Percentiles rank a stretch among this genome's conserved stretches.
phyloP scores from a whole-genome alignment of 2,113 vertebrate species.

The Sapajus apella region DNA sequence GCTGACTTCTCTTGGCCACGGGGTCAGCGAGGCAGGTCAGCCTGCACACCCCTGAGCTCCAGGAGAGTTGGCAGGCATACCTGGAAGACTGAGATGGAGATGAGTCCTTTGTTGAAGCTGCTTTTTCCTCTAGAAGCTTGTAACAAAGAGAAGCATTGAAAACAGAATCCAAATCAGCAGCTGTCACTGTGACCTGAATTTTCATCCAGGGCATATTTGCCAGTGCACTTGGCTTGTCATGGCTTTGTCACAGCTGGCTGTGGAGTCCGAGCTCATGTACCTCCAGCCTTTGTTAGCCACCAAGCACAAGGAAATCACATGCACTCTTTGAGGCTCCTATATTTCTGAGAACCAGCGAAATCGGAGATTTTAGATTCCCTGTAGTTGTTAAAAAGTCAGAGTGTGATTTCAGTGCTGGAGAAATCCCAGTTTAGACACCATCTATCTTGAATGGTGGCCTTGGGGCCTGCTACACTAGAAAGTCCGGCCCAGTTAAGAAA shows the following conservation, averaged over 20 bases:
- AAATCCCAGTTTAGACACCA: not conserved
- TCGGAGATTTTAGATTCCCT: no score
- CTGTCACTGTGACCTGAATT: not conserved
- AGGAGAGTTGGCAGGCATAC: not conserved
- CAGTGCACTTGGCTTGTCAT: not conserved
- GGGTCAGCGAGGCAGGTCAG: not conserved
- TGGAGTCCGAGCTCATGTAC: accelerated
- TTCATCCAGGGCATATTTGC: not conserved
- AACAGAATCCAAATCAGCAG: not conserved
- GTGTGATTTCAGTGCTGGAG: not conserved
- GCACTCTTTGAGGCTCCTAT: not conserved
- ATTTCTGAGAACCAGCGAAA: not conserved
- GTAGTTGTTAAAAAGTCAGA: not conserved
- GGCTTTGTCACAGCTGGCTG: not conserved
- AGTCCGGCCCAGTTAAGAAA: not conserved
- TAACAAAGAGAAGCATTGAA: not conserved
- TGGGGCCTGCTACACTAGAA: not conserved
- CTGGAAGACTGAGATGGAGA: accelerated
- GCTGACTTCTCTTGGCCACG: no score
- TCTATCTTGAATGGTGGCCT: not conserved
- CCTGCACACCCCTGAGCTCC: not conserved
- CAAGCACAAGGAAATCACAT: not conserved
- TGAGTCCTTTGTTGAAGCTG: not conserved
- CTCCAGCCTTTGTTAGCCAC: not conserved
- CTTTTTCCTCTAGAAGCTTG: not conserved